These are phyloP conservation scores for Thymelicus sylvestris DNA, from an alignment of 2,888 invertebrate species.

Conservation along the genomic window DNA sequence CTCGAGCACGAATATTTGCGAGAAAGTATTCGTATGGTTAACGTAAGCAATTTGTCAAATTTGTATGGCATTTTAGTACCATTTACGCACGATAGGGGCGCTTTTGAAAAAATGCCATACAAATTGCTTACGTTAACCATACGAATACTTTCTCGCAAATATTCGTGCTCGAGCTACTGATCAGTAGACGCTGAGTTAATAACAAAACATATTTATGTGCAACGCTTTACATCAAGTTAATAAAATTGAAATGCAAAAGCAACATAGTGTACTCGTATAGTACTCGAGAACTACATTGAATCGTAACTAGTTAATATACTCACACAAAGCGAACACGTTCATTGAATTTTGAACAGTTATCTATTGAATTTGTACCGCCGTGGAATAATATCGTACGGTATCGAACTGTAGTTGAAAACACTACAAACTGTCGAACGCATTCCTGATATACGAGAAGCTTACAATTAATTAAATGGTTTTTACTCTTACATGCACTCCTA, in stretches of 20 bases:
- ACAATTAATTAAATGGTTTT: neutral
- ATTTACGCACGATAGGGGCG: too few species aligned
- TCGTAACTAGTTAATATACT: conserved; percentile 19
- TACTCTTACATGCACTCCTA: neutral
- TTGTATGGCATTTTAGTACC: too few species aligned
- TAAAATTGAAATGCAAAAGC: conserved; percentile 4
- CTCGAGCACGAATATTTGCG: too few species aligned
- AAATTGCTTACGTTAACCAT: too few species aligned
- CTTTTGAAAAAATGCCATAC: too few species aligned
- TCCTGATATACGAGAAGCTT: conserved; percentile 8
- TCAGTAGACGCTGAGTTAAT: neutral
- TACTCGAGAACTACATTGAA: conserved; percentile 9
- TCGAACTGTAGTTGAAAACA: conserved; percentile 14
- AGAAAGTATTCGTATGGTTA: too few species aligned
- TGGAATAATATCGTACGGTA: conserved; percentile 14
- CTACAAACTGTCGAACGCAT: conserved; percentile 16
- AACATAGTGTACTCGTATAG: neutral
- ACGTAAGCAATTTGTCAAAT: too few species aligned
- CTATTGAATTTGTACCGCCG: conserved; percentile 20
- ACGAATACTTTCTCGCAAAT: too few species aligned
- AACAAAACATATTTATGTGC: conserved; percentile 4
- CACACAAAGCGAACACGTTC: conserved; percentile 14
- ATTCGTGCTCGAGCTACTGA: too few species aligned
- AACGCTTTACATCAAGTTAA: conserved; percentile 1
- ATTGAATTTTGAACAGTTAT: conserved; percentile 17